These are phyloP conservation scores for Theristicus caerulescens DNA, from an alignment of 2,113 vertebrate species.

Conservation along the genomic window DNA sequence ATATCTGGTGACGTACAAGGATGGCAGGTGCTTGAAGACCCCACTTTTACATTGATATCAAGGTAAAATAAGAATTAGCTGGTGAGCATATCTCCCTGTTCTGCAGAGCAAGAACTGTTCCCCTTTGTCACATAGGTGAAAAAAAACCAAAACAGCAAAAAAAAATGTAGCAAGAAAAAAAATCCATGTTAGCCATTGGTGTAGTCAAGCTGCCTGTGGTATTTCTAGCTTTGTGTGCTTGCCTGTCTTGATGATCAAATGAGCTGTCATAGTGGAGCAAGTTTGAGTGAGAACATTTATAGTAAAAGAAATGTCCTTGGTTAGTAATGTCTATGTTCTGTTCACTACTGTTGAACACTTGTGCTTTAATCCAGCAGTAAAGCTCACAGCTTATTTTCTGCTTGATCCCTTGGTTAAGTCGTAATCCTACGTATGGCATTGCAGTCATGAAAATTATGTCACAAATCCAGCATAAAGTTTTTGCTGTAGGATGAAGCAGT, in stretches of 20 bases:
- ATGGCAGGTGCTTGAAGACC: not conserved
- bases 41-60: rapidly evolving
- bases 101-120: not conserved
- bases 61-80: not conserved
- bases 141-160: not conserved
- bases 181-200: rapidly evolving
- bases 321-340: not conserved
- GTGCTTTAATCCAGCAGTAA: not conserved
- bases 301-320: not conserved
- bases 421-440: not conserved
- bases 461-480: not conserved
- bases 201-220: not conserved
- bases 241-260: not conserved
- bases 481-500: not conserved
- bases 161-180: not conserved
- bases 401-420: not conserved
- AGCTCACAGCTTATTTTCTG: not conserved
- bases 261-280: not conserved
- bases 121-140: not conserved
- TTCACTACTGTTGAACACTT: not conserved
- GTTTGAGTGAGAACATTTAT: not conserved
- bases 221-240: not conserved
- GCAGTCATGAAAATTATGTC: not conserved
- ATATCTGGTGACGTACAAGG: not conserved
- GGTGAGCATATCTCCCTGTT: not conserved